Conservation (phyloP, 2,113 vertebrate genomes). For the Scytalopus superciliaris region DNA sequence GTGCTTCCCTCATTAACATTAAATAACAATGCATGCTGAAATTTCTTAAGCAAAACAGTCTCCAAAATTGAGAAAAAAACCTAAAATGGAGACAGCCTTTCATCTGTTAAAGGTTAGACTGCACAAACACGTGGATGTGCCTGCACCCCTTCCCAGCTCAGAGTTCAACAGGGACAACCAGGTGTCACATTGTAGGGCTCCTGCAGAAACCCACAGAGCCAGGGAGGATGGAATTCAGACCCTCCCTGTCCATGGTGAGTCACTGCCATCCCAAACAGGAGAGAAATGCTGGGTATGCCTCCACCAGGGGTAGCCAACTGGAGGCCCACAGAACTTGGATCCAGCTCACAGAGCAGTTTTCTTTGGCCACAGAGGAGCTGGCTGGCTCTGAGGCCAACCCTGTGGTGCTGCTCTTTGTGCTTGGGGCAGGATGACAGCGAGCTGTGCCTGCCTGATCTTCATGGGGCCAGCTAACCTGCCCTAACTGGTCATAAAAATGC, state of each 20-base stretch:
- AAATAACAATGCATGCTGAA: background rate
- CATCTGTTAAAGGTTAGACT: background rate
- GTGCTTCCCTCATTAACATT: background rate
- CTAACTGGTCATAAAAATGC: background rate
- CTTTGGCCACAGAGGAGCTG: constrained; percentile 27
- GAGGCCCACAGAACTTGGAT: constrained; percentile 40
- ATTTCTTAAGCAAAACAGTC: background rate
- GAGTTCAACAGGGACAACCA: background rate
- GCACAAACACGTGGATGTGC: background rate
- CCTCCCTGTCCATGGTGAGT: background rate
- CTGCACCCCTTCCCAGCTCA: background rate
- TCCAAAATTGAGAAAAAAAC: background rate
- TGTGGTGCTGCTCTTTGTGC: background rate
- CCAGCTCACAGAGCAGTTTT: constrained; percentile 30
- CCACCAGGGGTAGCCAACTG: constrained; percentile 5
- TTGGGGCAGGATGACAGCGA: background rate
- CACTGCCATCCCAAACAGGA: constrained; percentile 28
- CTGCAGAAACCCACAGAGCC: background rate
- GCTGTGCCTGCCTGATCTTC: background rate
- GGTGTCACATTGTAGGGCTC: background rate
- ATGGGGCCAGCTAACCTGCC: background rate
- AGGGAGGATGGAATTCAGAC: background rate
- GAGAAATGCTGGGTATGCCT: constrained; percentile 40
- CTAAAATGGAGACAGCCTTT: background rate
- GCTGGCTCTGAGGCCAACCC: background rate